Conservation (phyloP, 2,797 vertebrate species). For the Hapalemur alaotrensis region DNA sequence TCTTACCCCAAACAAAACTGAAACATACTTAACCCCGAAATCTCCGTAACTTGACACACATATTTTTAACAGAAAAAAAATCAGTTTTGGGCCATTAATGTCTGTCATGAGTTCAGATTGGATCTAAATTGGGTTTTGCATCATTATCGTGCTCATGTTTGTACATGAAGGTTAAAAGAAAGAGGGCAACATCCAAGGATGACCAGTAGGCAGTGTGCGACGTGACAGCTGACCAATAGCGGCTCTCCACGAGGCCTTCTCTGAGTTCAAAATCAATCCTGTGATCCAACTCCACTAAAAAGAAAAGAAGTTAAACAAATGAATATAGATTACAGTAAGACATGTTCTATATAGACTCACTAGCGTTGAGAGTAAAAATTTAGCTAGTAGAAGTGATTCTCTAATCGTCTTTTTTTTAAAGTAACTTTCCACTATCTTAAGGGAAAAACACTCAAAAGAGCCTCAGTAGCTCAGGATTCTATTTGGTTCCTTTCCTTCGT, state of each 20-base stretch:
- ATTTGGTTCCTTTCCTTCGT: not conserved
- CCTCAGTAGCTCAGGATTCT: not conserved
- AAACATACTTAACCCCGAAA: slow-evolving; percentile 83
- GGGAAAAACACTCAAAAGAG: not conserved
- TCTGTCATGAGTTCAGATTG: slow-evolving; percentile 77
- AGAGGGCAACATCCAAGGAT: slow-evolving; percentile 96
- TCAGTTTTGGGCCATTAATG: slow-evolving; percentile 69
- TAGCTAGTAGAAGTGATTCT: not conserved
- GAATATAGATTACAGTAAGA: not conserved
- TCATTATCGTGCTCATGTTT: slow-evolving; percentile 86
- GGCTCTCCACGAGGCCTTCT: slow-evolving; percentile 97
- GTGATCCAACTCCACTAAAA: slow-evolving; percentile 95
- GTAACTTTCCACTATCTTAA: not conserved
- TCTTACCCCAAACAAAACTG: slow-evolving; percentile 76
- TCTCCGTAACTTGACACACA: slow-evolving; percentile 72
- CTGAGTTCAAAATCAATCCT: slow-evolving; percentile 97
- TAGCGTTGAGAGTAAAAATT: not conserved
- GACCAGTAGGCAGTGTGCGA: slow-evolving; percentile 99
- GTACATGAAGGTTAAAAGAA: slow-evolving; percentile 97
- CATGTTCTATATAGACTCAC: not conserved
- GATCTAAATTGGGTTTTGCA: slow-evolving; percentile 80
- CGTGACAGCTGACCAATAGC: slow-evolving; percentile 98
- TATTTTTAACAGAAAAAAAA: slow-evolving; percentile 68
- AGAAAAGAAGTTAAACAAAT: slow-evolving; percentile 52
- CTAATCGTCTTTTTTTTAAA: not conserved